Base-by-base conservation (phyloP, 92 coral and sea anemone genomes). In the Meandrina meandrites region DNA sequence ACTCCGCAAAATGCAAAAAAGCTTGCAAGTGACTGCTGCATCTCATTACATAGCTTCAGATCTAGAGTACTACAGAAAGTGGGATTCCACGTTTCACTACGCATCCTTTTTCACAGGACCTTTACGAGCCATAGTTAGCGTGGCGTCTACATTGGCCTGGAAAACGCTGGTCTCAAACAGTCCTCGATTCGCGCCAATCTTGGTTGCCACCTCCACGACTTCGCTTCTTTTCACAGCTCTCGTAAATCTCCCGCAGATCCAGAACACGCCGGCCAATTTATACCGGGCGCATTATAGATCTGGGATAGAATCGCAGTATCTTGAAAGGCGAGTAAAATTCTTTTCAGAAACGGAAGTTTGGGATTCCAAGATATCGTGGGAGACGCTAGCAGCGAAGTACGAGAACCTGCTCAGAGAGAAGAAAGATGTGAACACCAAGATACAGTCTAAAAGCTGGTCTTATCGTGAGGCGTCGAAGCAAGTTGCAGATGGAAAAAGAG, bases 201-300 rank as follows among this genome's bases (percentile, higher is more conserved):
- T 85, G 30, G 88, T 42, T 27, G 88, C 88, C 18, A 2, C 76
- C n/a, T 76, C 88, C 82, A 64, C 88, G 27, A 85, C 83, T 30
- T 85, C 75, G 14, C 50, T 77, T 42, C 75, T 85, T 8, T 77
- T 85, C 60, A 76, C 88, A 40, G 88, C 82, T 22, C 28, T 64
- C 19, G 82, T 85, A 15, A 71, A 85, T 57, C 35, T 42, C 15
- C 68, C 68, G 3, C 21, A 60, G 68, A 60, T 60, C 68, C 68
- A 60, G 68, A 60, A 24, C 17, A 60, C n/a, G 24, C 68, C 68
- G 8, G 68, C 68, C 8, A 60, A 60, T 60, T 17, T 60, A 60
- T 60, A 60, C n/a, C 68, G n/a, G 68, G n/a, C 8, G 68, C 68
- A 60, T 24, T 60, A 19, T 60, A 60, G 22, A 14, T 60, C 68